Percentiles rank a stretch among this genome's conserved stretches.
Evolutionary conservation across 2,113 vertebrate genomes (phyloP).

Genomic region (Tamias sibiricus): DNA sequence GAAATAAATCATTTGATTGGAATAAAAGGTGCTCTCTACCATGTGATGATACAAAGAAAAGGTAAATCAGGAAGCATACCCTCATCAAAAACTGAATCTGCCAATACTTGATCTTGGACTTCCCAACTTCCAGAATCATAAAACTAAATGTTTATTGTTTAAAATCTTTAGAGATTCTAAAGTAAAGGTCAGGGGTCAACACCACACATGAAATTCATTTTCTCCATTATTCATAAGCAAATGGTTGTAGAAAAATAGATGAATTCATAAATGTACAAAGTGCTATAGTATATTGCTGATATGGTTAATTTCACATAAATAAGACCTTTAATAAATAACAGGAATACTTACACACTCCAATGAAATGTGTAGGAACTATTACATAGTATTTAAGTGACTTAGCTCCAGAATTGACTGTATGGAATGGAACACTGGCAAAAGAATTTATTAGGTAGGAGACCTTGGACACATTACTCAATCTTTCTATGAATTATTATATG

Average conservation of each 20-base stretch:
- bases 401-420: neutral
- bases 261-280: constrained; percentile 4
- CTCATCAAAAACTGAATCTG: neutral
- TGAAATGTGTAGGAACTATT: neutral
- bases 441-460: neutral
- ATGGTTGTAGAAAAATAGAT: constrained; percentile 12
- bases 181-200: neutral
- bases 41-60: neutral
- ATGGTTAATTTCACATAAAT: constrained; percentile 19
- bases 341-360: constrained; percentile 14
- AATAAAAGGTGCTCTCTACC: neutral
- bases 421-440: neutral
- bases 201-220: neutral
- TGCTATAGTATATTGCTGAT: neutral
- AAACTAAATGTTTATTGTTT: neutral
- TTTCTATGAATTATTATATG: neutral
- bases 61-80: neutral
- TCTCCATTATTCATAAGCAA: neutral
- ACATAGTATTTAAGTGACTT: neutral
- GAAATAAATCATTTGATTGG: neutral
- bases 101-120: neutral
- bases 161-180: neutral
- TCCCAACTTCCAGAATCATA: neutral
- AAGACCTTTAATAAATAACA: neutral
- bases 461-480: neutral